Conservation (phyloP, 2,888 invertebrate genomes). For the Abrostola tripartita region DNA sequence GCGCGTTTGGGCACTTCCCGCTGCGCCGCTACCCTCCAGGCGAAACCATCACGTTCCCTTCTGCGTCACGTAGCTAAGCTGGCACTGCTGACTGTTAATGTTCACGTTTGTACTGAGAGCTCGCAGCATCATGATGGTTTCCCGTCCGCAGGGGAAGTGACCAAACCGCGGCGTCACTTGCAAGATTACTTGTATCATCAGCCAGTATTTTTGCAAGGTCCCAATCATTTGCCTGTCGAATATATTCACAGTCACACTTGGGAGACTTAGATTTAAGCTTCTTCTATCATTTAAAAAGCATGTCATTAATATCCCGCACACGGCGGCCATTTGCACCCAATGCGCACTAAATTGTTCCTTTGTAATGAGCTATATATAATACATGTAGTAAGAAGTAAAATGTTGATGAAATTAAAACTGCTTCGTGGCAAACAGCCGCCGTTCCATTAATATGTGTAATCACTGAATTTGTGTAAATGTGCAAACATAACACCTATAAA, state of each 20-base stretch:
- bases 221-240: conserved; percentile 84
- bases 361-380: conserved; percentile 21
- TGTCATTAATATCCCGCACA: conserved; percentile 82
- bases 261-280: conserved; percentile 86
- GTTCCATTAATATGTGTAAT: conserved; percentile 69
- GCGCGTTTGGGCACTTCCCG: conserved; percentile 74
- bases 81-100: neutral
- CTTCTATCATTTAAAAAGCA: conserved; percentile 83
- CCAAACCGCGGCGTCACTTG: conserved; percentile 80
- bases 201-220: conserved; percentile 84
- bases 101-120: neutral
- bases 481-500: conserved; percentile 85
- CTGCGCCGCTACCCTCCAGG: conserved; percentile 53
- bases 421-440: conserved; percentile 67
- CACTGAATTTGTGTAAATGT: conserved; percentile 85
- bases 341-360: conserved; percentile 46
- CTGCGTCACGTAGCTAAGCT: conserved; percentile 23
- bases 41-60: conserved; percentile 59
- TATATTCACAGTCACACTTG: conserved; percentile 83
- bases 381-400: conserved; percentile 28
- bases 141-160: conserved; percentile 67
- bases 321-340: conserved; percentile 69
- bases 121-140: conserved; percentile 57
- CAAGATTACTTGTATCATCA: conserved; percentile 78
- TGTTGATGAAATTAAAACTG: conserved; percentile 24